phyloP scores from a whole-genome alignment of 2,113 vertebrate species.

The Bufo bufo region DNA sequence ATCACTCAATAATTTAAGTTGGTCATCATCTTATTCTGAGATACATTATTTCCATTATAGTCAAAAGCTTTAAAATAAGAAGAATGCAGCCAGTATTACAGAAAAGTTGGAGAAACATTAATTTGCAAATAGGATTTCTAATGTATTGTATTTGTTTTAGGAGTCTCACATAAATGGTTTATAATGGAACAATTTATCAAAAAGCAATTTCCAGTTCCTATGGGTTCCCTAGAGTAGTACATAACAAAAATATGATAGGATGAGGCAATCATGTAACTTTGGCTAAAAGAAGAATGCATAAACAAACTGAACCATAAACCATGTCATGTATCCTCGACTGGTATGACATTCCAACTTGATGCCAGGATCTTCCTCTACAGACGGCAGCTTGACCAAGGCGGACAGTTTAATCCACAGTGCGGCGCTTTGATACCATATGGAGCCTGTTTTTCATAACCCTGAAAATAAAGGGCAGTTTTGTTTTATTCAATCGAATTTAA shows the following conservation, averaged over 20 bases:
- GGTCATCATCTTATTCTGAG: background rate
- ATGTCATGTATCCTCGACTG: slow-evolving; percentile 2
- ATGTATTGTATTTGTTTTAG: slow-evolving; percentile 44
- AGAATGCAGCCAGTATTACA: slow-evolving; percentile 31
- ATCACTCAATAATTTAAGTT: slow-evolving; percentile 7
- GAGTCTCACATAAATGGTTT: slow-evolving; percentile 45
- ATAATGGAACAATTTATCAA: slow-evolving; percentile 55
- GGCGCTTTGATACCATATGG: background rate
- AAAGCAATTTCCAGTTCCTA: slow-evolving; percentile 44
- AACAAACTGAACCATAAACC: slow-evolving; percentile 3
- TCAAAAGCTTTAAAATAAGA: slow-evolving; percentile 15
- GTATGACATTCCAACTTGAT: background rate
- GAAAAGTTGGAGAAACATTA: slow-evolving; percentile 29
- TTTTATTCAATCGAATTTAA: slow-evolving; percentile 26
- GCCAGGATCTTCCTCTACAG: background rate
- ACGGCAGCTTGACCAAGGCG: background rate
- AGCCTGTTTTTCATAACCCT: background rate
- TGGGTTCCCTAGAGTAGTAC: slow-evolving; percentile 36
- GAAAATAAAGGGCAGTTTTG: background rate
- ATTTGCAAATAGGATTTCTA: slow-evolving; percentile 44
- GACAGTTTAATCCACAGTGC: background rate
- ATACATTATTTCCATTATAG: slow-evolving; percentile 32
- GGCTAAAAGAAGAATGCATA: slow-evolving; percentile 21
- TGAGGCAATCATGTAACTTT: slow-evolving; percentile 40
- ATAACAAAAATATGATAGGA: slow-evolving; percentile 47